Evolutionary conservation across 1,140 invertebrate genomes (phyloP).

Genomic region (honey bee (Apis mellifera)): DNA sequence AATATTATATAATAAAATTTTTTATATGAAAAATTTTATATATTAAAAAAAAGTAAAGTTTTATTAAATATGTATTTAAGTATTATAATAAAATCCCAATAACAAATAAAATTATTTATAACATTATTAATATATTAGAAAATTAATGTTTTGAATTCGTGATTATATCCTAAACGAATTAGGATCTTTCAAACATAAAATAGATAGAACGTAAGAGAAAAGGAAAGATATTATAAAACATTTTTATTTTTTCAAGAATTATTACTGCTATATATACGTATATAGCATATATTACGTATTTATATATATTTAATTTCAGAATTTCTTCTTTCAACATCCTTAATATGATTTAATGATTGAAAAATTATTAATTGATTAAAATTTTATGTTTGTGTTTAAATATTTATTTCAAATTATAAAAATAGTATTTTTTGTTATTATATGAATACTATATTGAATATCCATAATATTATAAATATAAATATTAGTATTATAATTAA

Average conservation of each 20-base stretch:
- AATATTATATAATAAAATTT: no score
- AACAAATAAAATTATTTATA: not conserved
- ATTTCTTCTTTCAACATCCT: not conserved
- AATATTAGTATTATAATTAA: no score
- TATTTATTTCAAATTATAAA: no score
- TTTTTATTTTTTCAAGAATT: not conserved
- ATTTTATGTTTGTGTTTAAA: no score
- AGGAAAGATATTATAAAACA: conserved; percentile 4
- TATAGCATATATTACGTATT: not conserved
- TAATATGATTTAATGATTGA: not conserved
- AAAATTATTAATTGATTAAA: not conserved
- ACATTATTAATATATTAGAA: not conserved
- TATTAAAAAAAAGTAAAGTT: not conserved
- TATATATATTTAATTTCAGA: not conserved
- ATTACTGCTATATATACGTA: not conserved
- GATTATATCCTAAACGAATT: not conserved
- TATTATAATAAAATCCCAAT: not conserved
- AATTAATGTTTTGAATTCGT: not conserved
- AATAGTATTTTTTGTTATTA: no score
- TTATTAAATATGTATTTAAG: not conserved
- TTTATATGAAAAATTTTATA: no score
- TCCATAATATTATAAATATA: no score
- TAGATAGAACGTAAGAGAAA: not conserved
- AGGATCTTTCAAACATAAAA: conserved; percentile 1
- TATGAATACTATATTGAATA: no score